Evolutionary conservation across 2,797 vertebrate genomes (phyloP), one percentile per base, ranked within the genome.

Genomic region (Odontamblyopus rebecca): DNA sequence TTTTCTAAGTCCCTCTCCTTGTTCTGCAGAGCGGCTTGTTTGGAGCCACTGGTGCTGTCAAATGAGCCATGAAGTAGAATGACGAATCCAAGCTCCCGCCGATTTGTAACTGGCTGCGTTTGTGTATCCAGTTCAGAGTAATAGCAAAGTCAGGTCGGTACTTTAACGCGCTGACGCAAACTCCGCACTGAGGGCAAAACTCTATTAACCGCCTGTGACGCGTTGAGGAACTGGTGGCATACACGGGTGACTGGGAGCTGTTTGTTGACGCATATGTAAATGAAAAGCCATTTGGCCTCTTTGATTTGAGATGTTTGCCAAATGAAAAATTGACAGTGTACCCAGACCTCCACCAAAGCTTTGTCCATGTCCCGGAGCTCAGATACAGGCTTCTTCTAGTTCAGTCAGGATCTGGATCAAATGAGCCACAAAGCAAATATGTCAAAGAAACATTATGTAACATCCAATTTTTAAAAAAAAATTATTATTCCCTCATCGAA

Each of bases 81-180:
- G 60, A 72, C 70, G 67, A 35, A 76, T 81, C 70, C 63, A 66
- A 72, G 54, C 74, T 77, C 62, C 67, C 23, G 69, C 32, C 51
- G 53, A 57, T 56, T 68, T 57, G 30, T 57, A 68, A 68, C 67
- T 38, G 4, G 30, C 18, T 9, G 53, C 16, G 67, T 68, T 35
- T 56, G 66, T 54, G 50, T 57, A 16, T 57, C 51, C 53, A 68
- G 50, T 65, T 65, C 27, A 1, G 64, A 51, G 44, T 18, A 50
- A 66, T 29, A 66, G 64, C 64, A 66, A 66, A 50, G 44, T 27
- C 11, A 27, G 44, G 44, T 51, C 44, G 7, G n/a, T 6, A 64
- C 62, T 44, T 26, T 16, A 64, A n/a, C 12, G 38, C n/a, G 62
- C 38, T 66, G 64, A 66, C 64, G 44, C 44, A 66, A 51, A 44